A percentile compares a stretch with the other conserved stretches of the same genome.
These are phyloP conservation scores for Drosophila greeni DNA, from an alignment of 2,888 invertebrate genomes.

Conservation along the genomic window DNA sequence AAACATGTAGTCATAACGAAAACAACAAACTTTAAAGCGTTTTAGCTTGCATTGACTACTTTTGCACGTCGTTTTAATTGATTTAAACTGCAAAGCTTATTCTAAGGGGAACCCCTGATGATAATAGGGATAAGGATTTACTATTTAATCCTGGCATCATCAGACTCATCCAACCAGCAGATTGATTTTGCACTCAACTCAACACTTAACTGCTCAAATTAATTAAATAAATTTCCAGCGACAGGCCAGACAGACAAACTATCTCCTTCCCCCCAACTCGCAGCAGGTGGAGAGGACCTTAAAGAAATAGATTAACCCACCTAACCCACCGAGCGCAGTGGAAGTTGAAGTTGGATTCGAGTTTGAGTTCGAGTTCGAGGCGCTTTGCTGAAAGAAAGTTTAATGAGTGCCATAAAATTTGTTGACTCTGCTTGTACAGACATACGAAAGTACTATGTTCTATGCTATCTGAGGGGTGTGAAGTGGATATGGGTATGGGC, in stretches of 20 bases:
- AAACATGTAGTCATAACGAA: too few relatives aligned
- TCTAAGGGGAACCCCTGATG: background rate
- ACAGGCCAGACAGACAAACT: conserved; percentile 7
- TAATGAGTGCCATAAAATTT: conserved; percentile 73
- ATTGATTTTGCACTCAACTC: conserved; percentile 54
- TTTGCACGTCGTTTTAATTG: background rate
- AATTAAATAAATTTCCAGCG: conserved; percentile 57
- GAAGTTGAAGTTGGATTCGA: conserved; percentile 21
- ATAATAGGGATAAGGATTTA: background rate
- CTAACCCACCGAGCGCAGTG: conserved; percentile 15
- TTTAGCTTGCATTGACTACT: background rate
- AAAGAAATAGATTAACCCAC: conserved; percentile 50
- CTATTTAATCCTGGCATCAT: background rate
- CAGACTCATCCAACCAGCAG: conserved; percentile 12
- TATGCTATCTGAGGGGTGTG: conserved; percentile 9
- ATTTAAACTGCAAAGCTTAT: background rate
- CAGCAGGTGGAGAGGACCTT: conserved; percentile 31
- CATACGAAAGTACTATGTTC: conserved; percentile 9
- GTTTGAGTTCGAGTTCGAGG: conserved; percentile 49
- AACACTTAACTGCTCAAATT: conserved; percentile 54
- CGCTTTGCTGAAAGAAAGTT: conserved; percentile 69
- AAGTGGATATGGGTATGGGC: background rate
- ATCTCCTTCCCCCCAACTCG: background rate
- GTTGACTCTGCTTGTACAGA: conserved; percentile 60
- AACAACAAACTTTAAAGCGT: background rate